Conservation (phyloP, 1,140 invertebrate genomes). For the Acromyrmex charruanus region DNA sequence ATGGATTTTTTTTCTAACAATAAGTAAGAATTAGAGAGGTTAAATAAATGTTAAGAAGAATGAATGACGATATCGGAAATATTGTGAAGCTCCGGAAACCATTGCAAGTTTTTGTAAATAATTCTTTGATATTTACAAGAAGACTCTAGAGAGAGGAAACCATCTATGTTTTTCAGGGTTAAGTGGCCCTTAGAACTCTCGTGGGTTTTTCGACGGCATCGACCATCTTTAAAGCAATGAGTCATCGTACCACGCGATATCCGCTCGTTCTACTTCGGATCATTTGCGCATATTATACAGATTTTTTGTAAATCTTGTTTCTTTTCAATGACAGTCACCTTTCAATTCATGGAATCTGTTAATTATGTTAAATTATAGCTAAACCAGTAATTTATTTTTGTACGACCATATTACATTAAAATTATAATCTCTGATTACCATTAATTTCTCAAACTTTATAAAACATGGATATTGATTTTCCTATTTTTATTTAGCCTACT, state of each 20-base stretch:
- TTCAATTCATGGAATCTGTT: neutral
- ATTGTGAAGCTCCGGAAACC: neutral
- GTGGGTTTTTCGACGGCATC: conserved; percentile 44
- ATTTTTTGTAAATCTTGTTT: conserved; percentile 14
- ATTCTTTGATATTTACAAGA: neutral
- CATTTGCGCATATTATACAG: conserved; percentile 21
- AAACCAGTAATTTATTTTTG: neutral
- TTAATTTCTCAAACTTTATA: neutral
- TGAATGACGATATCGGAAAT: neutral
- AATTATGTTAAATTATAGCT: neutral
- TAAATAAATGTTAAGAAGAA: neutral
- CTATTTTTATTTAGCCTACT: neutral
- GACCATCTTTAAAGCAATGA: conserved; percentile 37
- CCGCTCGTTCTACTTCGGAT: conserved; percentile 16
- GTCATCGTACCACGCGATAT: conserved; percentile 44
- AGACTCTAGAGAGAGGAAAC: neutral
- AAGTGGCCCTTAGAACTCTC: conserved; percentile 27
- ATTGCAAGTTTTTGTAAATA: neutral
- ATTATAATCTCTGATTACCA: neutral
- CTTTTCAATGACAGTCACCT: neutral
- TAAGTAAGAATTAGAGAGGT: neutral
- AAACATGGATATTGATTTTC: neutral
- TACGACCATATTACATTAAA: neutral
- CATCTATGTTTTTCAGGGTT: conserved; percentile 9
- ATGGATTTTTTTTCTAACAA: neutral